A percentile compares a stretch with the other conserved stretches of the same genome.
These are phyloP conservation scores for Vulpes lagopus DNA, from an alignment of 2,113 vertebrate species.

Conservation along the genomic window DNA sequence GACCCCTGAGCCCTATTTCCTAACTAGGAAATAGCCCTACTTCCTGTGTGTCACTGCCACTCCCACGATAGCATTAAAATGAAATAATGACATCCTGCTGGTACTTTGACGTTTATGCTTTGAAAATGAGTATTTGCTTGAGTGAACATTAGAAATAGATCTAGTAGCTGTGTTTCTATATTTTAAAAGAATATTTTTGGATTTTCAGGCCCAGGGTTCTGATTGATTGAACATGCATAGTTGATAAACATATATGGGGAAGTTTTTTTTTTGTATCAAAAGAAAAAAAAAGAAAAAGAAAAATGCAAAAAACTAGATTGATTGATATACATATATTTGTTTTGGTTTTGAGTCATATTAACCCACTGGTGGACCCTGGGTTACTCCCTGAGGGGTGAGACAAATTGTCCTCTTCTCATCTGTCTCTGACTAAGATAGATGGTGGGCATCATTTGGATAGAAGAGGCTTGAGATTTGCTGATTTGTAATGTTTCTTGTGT, in stretches of 20 bases:
- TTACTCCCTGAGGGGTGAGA: background rate
- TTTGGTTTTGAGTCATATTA: background rate
- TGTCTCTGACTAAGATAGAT: background rate
- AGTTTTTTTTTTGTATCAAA: background rate
- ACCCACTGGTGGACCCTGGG: background rate
- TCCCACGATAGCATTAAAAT: background rate
- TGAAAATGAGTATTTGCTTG: background rate
- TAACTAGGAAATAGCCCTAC: no score
- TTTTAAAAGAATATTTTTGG: background rate
- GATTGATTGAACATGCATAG: background rate
- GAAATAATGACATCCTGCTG: background rate
- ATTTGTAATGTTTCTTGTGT: background rate
- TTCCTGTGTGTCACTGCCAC: background rate
- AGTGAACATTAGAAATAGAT: background rate
- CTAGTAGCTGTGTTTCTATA: background rate
- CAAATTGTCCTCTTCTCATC: background rate
- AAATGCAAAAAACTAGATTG: background rate
- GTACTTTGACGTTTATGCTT: background rate
- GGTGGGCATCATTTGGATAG: background rate
- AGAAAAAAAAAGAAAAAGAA: background rate
- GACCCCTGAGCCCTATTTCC: rapidly evolving
- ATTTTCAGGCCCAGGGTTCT: background rate
- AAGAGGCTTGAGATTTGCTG: background rate
- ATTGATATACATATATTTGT: background rate
- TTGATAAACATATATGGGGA: background rate